These are phyloP conservation scores for Neodiprion virginianus DNA, from an alignment of 1,140 invertebrate genomes.

Conservation along the genomic window DNA sequence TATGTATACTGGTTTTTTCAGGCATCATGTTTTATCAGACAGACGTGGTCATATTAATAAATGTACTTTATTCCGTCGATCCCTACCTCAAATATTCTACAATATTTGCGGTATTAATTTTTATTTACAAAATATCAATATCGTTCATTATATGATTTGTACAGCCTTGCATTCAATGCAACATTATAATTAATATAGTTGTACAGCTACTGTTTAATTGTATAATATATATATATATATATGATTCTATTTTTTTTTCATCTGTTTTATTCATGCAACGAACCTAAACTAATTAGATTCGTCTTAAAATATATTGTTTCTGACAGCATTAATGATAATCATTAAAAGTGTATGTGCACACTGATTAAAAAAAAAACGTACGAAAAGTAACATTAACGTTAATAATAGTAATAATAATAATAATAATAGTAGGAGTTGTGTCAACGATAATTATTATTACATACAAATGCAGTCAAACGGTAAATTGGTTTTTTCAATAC, in stretches of 20 bases:
- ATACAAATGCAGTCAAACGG: neutral
- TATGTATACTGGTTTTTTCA: neutral
- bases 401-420: too few species aligned
- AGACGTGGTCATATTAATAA: neutral
- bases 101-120: neutral
- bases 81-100: neutral
- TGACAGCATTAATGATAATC: conserved; percentile 6
- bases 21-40: neutral
- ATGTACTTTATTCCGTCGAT: conserved; percentile 2
- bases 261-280: too few species aligned
- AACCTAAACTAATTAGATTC: conserved; percentile 25
- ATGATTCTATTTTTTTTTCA: conserved; percentile 19
- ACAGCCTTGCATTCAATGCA: conserved; percentile 4
- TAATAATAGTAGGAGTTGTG: too few species aligned
- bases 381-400: too few species aligned
- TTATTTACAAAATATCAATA: conserved; percentile 8
- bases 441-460: neutral
- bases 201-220: conserved; percentile 30
- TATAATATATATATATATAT: conserved; percentile 11
- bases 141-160: neutral
- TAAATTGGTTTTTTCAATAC: neutral
- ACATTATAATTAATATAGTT: conserved; percentile 13
- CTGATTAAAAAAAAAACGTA: too few species aligned
- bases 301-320: conserved; percentile 4
- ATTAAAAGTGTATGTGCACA: too few species aligned